Conservation (phyloP, 1,140 invertebrate species). For the Pantala flavescens region DNA sequence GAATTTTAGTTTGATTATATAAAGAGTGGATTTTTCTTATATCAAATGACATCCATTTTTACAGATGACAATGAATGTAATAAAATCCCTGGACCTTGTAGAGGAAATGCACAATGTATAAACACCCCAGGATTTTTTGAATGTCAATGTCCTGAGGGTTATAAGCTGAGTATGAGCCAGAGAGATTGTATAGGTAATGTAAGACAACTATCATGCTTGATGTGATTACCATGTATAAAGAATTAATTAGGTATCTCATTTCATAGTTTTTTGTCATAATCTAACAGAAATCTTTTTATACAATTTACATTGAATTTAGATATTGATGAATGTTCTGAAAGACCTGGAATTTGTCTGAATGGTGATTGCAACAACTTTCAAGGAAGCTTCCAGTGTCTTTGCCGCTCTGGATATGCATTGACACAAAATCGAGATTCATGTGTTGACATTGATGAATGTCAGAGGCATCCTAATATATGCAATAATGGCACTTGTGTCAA, state of each 20-base stretch:
- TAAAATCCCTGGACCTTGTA: conserved; percentile 51
- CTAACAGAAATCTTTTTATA: neutral
- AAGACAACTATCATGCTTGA: neutral
- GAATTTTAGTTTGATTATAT: neutral
- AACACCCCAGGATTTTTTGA: conserved; percentile 63
- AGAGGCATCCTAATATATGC: conserved; percentile 55
- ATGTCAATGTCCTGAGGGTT: conserved; percentile 64
- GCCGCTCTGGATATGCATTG: conserved; percentile 45
- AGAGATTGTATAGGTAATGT: conserved; percentile 50
- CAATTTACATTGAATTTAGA: conserved; percentile 34
- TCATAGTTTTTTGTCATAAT: neutral
- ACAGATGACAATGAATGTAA: conserved; percentile 57
- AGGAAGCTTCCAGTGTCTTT: conserved; percentile 58
- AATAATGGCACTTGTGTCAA: conserved; percentile 78
- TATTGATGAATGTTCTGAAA: conserved; percentile 61
- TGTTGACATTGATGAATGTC: conserved; percentile 68
- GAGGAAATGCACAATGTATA: conserved; percentile 67
- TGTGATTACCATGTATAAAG: neutral
- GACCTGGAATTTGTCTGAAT: conserved; percentile 53
- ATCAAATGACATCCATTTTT: conserved; percentile 20
- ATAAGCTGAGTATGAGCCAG: conserved; percentile 53
- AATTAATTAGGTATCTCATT: conserved; percentile 2
- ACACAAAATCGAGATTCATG: conserved; percentile 49
- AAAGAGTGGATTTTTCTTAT: neutral
- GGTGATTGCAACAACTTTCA: conserved; percentile 61